A percentile compares a stretch with the other conserved stretches of the same genome.
Evolutionary conservation across 2,888 invertebrate species (phyloP).

Genomic region (Drosophila planitibia): DNA sequence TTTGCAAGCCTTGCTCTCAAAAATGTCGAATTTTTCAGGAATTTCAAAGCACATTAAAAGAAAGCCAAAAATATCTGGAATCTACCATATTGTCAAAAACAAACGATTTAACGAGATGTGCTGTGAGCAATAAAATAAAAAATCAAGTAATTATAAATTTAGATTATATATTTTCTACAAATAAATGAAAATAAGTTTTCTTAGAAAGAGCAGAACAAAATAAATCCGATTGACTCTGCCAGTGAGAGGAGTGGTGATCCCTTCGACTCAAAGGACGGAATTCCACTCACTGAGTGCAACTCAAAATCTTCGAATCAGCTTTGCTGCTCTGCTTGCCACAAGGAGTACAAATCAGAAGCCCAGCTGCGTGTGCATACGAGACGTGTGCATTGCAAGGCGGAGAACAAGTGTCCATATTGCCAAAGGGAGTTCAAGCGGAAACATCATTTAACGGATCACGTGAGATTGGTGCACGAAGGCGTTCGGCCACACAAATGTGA

Average conservation of each 20-base stretch:
- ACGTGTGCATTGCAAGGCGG: constrained; percentile 30
- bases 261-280: not conserved
- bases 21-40: constrained; percentile 40
- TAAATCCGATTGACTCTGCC: not conserved
- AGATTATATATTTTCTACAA: not conserved
- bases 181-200: not conserved
- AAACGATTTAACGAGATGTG: not conserved
- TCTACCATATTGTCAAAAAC: constrained; percentile 24
- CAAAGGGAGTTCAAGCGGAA: constrained; percentile 46
- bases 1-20: constrained; percentile 40
- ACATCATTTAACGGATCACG: constrained; percentile 49
- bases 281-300: not conserved
- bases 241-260: constrained; percentile 5
- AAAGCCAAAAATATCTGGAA: constrained; percentile 35
- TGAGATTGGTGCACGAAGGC: constrained; percentile 46
- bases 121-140: not conserved
- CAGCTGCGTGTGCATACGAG: constrained; percentile 22
- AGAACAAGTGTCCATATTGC: constrained; percentile 45
- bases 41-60: constrained; percentile 25
- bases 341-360: constrained; percentile 26
- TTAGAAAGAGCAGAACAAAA: not conserved
- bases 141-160: constrained; percentile 9
- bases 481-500: constrained; percentile 48
- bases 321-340: constrained; percentile 28
- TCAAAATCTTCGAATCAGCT: not conserved